Evolutionary conservation across 2,113 vertebrate genomes (phyloP).

Genomic region (Cyrtonyx montezumae): DNA sequence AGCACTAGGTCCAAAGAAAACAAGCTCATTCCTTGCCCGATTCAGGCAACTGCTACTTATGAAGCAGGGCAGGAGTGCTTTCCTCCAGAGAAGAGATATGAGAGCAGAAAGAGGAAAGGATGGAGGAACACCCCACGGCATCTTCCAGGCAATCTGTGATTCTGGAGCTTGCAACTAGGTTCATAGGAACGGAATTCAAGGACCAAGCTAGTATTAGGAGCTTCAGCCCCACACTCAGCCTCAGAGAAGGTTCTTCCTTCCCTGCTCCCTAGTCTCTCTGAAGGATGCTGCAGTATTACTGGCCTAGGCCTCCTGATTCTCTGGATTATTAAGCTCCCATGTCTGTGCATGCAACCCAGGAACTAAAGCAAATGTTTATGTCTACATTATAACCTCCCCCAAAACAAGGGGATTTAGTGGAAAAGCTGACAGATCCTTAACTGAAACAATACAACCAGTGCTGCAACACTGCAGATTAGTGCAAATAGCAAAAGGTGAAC

Average conservation of each 20-base stretch:
- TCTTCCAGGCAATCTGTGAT: not conserved
- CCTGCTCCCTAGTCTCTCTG: not conserved
- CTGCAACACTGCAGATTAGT: not conserved
- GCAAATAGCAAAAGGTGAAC: slow-evolving; percentile 5
- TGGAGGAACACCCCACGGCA: not conserved
- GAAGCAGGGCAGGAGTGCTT: not conserved
- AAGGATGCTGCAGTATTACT: not conserved
- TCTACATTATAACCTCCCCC: slow-evolving; percentile 57
- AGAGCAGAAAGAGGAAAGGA: not conserved
- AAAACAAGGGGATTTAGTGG: slow-evolving; percentile 67
- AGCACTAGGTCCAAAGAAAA: not conserved
- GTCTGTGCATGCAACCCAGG: slow-evolving; percentile 25
- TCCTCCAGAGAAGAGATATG: not conserved
- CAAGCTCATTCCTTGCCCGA: not conserved
- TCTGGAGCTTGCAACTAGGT: not conserved
- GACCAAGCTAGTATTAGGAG: not conserved
- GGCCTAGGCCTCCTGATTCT: slow-evolving; percentile 30
- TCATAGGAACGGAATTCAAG: not conserved
- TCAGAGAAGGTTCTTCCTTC: not conserved
- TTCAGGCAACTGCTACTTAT: not conserved
- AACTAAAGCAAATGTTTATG: slow-evolving; percentile 70
- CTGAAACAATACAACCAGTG: slow-evolving; percentile 28
- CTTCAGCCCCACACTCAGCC: not conserved
- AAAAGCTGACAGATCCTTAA: slow-evolving; percentile 55
- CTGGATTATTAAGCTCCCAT: slow-evolving; percentile 52